Conservation (phyloP, 2,113 vertebrate species). For the Tor tambroides region DNA sequence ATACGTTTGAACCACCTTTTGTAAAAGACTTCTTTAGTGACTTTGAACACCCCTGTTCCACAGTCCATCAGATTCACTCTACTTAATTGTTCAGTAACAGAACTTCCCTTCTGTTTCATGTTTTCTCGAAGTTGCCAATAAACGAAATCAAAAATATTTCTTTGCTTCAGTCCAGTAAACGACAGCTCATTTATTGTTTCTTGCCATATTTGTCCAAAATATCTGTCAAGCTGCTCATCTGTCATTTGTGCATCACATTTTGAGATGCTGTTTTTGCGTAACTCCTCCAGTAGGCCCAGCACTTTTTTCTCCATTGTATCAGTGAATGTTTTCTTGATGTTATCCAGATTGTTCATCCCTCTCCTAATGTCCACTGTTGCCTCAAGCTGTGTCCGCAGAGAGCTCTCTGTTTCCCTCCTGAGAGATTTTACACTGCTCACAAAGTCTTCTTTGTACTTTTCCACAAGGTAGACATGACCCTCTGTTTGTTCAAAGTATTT, state of each 20-base stretch:
- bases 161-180: background rate
- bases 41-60: conserved; percentile 29
- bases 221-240: conserved; percentile 25
- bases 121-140: background rate
- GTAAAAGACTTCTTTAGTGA: rapidly evolving
- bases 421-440: conserved; percentile 58
- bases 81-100: background rate
- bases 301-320: conserved; percentile 54
- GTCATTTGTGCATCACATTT: background rate
- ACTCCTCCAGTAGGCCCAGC: conserved; percentile 43
- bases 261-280: conserved; percentile 9
- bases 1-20: rapidly evolving
- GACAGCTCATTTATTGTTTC: background rate
- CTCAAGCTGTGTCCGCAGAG: conserved; percentile 32
- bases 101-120: conserved; percentile 34
- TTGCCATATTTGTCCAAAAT: conserved; percentile 66
- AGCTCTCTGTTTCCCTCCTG: conserved; percentile 44
- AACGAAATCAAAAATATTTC: background rate
- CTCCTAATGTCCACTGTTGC: conserved; percentile 44
- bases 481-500: conserved; percentile 65
- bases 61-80: rapidly evolving
- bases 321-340: conserved; percentile 57
- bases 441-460: conserved; percentile 65
- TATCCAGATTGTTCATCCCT: conserved; percentile 51
- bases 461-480: conserved; percentile 62